Base-by-base conservation (phyloP, 1,140 invertebrate genomes). In the Probaryconus sp. region DNA sequence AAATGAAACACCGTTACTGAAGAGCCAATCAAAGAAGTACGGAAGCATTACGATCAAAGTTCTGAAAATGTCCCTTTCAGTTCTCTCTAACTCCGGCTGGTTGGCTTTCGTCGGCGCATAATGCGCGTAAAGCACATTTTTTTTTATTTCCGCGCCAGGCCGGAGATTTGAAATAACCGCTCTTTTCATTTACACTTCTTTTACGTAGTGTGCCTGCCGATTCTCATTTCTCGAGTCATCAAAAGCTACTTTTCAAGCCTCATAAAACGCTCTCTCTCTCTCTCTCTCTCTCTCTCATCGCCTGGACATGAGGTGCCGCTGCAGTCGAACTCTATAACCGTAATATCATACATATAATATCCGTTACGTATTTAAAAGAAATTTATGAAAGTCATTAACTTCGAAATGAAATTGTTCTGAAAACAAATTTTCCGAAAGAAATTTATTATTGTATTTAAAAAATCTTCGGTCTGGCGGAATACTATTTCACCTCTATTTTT, bases 21-120 rank as follows among this genome's bases (percentile, higher is more conserved):
- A 63, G 30, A 48, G 58, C 58, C 58, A 71, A 71, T 71, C 68
- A 64, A 63, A 64, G 51, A 43, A 71, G 58, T 38, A 51, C 30
- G 35, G 51, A 64, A 58, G 58, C 58, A 71, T 65, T 72, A 60
- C 47, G 45, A 33, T 18, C 45, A n/a, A 58, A 50, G 45, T 65
- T 64, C 51, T 43, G 43, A 64, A 58, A 64, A 50, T 64, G 60
- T 71, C 53, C 68, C 53, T 56, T 64, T 58, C 53, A 61, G 37
- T 33, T 48, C 53, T n/a, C n/a, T n/a, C n/a, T n/a, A n/a, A n/a
- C n/a, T n/a, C n/a, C n/a, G n/a, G n/a, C n/a, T n/a, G n/a, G n/a
- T n/a, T 48, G 45, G 43, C 67, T 69, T 67, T 43, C 5, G 26
- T 21, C 4, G 48, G 2, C 33, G 53, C 33, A 10, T 50, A 64